These are phyloP conservation scores for Steromphala cineraria DNA, from an alignment of 2,888 invertebrate genomes.

Conservation along the genomic window DNA sequence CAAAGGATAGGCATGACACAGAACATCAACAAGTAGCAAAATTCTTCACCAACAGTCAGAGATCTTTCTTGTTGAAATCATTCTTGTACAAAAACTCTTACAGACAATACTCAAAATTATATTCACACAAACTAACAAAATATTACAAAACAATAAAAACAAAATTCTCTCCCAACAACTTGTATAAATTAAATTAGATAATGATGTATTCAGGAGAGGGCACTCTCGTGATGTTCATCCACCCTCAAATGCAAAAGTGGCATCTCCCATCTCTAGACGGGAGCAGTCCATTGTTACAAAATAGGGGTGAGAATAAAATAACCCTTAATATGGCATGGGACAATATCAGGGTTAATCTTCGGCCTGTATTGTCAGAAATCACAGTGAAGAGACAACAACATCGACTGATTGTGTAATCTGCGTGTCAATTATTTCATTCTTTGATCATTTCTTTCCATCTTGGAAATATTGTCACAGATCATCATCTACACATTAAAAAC, in stretches of 20 bases:
- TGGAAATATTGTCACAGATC: too few species aligned
- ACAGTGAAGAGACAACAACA: not conserved
- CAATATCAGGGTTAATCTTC: not conserved
- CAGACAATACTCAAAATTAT: conserved; percentile 13
- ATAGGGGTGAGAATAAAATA: not conserved
- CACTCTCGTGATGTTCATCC: not conserved
- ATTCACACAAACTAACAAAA: conserved; percentile 18
- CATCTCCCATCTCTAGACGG: not conserved
- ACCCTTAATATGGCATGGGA: conserved; percentile 2
- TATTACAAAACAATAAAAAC: conserved; percentile 19
- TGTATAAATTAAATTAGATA: not conserved
- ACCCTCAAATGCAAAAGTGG: not conserved
- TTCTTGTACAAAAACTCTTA: conserved; percentile 7
- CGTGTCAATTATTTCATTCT: too few species aligned
- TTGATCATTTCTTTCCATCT: too few species aligned
- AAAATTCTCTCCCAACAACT: conserved; percentile 17
- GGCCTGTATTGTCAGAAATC: not conserved
- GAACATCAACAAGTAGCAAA: too few species aligned
- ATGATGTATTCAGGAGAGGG: not conserved
- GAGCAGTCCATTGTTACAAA: conserved; percentile 4
- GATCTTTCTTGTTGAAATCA: not conserved
- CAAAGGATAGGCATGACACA: too few species aligned
- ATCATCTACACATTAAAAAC: too few species aligned
- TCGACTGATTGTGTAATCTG: too few species aligned
- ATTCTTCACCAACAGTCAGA: not conserved